Conservation (phyloP, 2,888 invertebrate genomes). For the Timema podura region DNA sequence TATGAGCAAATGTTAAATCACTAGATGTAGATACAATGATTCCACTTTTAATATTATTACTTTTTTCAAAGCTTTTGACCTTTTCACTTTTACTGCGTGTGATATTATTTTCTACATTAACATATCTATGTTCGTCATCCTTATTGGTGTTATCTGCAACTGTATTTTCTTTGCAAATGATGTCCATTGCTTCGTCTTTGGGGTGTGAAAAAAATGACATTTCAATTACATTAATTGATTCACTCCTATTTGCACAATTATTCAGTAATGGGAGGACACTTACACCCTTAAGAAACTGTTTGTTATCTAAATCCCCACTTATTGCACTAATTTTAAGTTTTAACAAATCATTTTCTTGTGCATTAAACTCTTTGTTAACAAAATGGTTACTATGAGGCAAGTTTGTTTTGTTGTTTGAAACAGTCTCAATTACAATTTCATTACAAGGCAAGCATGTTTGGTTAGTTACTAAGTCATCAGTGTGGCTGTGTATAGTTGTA, state of each 20-base stretch:
- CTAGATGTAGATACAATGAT: neutral
- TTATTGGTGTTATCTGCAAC: no score
- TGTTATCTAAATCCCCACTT: neutral
- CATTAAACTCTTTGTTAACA: neutral
- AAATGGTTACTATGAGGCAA: no score
- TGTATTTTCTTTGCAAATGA: no score
- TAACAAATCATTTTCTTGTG: neutral
- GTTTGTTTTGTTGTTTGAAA: no score
- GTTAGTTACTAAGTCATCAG: neutral
- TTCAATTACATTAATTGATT: no score
- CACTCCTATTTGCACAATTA: neutral
- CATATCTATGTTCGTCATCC: no score
- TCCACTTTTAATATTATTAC: neutral
- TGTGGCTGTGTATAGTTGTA: no score
- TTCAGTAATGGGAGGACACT: slow-evolving; percentile 9
- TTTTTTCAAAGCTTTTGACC: no score
- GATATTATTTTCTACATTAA: no score
- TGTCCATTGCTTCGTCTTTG: no score
- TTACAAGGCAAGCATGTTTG: slow-evolving; percentile 9
- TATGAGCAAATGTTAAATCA: neutral
- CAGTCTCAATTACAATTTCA: neutral
- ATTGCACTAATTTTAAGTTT: slow-evolving; percentile 6
- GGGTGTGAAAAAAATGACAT: no score
- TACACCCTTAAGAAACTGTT: slow-evolving; percentile 10
- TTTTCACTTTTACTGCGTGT: no score